These are phyloP conservation scores for Lacanobia wlatinum DNA, from an alignment of 2,888 invertebrate species.

Conservation along the genomic window DNA sequence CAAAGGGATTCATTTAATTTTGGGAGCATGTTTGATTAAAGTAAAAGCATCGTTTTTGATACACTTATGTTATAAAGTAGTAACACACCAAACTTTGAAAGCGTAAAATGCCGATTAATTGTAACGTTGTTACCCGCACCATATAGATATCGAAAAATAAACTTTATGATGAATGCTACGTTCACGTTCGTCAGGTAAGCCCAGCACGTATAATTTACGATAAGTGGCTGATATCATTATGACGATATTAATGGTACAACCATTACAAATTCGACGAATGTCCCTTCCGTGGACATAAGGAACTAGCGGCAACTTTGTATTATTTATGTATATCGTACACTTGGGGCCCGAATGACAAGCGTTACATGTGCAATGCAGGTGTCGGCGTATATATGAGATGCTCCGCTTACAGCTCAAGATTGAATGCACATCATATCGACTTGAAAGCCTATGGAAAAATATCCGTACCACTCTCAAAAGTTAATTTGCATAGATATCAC, in stretches of 20 bases:
- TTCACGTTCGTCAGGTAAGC: conserved; percentile 29
- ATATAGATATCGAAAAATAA: conserved; percentile 31
- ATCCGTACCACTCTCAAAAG: not conserved
- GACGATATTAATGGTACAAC: conserved; percentile 51
- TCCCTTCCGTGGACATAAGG: conserved; percentile 44
- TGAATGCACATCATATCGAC: conserved; percentile 41
- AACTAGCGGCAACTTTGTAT: conserved; percentile 52
- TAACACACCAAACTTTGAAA: not conserved
- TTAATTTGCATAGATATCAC: conserved; percentile 21
- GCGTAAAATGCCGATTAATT: not conserved
- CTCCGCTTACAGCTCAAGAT: conserved; percentile 25
- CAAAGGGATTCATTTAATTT: conserved; percentile 20
- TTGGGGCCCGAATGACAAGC: conserved; percentile 48
- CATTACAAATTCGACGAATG: conserved; percentile 55
- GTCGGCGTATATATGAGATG: conserved; percentile 16
- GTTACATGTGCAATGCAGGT: conserved; percentile 2
- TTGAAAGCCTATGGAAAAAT: conserved; percentile 20
- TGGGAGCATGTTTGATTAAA: conserved; percentile 5
- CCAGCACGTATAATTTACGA: conserved; percentile 55
- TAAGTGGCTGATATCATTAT: conserved; percentile 59
- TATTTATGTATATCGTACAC: conserved; percentile 52
- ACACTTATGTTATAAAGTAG: not conserved
- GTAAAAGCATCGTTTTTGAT: not conserved
- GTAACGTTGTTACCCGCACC: not conserved
- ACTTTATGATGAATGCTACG: conserved; percentile 40